Conservation (phyloP, 2,888 invertebrate genomes). For the Minunthozetes semirufus region DNA sequence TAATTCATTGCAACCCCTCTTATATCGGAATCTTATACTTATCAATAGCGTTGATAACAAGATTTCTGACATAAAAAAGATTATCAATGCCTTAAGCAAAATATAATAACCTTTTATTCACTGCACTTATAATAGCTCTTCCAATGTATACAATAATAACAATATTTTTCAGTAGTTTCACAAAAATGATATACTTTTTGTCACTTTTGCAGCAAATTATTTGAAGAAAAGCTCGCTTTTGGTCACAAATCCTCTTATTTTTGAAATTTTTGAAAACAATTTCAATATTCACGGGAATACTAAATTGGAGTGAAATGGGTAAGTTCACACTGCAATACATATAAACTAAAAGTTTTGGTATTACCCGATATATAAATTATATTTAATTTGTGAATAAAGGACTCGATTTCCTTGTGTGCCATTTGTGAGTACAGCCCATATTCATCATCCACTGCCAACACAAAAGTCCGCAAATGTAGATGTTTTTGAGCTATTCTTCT, state of each 20-base stretch:
- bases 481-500: background rate
- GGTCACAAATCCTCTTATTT: no score
- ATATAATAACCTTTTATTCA: background rate
- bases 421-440: background rate
- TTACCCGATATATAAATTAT: no score
- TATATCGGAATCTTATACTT: background rate
- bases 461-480: background rate
- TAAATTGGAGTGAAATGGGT: no score
- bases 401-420: background rate
- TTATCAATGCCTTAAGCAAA: constrained; percentile 7
- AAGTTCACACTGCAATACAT: no score
- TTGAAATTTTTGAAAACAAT: no score
- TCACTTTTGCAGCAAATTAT: no score
- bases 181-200: no score
- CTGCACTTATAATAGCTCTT: background rate
- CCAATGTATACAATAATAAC: no score
- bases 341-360: no score
- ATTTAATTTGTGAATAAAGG: background rate
- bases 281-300: no score
- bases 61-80: constrained; percentile 4
- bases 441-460: background rate
- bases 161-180: no score
- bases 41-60: background rate
- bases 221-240: no score
- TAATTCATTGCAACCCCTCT: constrained; percentile 1